Evolutionary conservation across 2,113 vertebrate species (phyloP), one percentile per base, ranked within the genome.

Genomic region (Conger conger): DNA sequence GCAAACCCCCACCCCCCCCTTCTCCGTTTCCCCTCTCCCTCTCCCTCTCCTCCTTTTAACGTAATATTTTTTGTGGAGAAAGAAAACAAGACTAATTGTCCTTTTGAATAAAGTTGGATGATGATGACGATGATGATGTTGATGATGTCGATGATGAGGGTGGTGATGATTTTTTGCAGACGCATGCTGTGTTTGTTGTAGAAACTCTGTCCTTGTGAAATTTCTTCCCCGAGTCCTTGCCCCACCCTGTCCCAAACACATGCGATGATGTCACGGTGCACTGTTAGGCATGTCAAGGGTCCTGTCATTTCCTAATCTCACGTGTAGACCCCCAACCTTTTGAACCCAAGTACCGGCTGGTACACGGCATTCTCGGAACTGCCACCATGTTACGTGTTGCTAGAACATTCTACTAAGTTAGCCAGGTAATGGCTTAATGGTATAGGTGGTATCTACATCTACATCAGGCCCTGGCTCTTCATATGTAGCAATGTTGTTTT

Each of bases 81-180:
- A 88, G 90, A 86, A 87, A 53, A 50, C 57, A 63, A 63, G 57
- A 63, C 57, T 23, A 63, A 63, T 20, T 63, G 57, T 63, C 23
- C 57, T 63, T 63, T 63, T 63, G 57, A 40, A 88, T 27, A 76
- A 88, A 83, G 89, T 90, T 77, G 82, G 89, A 89, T 83, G 83
- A 87, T 85, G 63, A 79, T 88, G 89, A 88, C 87, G 90, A 88
- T 89, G 90, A 88, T 88, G 91, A 92, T 90, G 90, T 88, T 92
- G 92, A 91, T 91, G 91, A 63, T 23, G 92, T 90, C 91, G 86
- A 89, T 90, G 90, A 88, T 88, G 91, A 92, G 89, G 90, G 89
- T 92, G 92, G 92, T 91, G 91, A 63, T 2, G 92, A 90, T 92
- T 92, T 50, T 92, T 90, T 92, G 93, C 91, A 91, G 87, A 91